These are phyloP conservation scores for Drosophila equinoxialis DNA, from an alignment of 1,140 invertebrate species.

Conservation along the genomic window DNA sequence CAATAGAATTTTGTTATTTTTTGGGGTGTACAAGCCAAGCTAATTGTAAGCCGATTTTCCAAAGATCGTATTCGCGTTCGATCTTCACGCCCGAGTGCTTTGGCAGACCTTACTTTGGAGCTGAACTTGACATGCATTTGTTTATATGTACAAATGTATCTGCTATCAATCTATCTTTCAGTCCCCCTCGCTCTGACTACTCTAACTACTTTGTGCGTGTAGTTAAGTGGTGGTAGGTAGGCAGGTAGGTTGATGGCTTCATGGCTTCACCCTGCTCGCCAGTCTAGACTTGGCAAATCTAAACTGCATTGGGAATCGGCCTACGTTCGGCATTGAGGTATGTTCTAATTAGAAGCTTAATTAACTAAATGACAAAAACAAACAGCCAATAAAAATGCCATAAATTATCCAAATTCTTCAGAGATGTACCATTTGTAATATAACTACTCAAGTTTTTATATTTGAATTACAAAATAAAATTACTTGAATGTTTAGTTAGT, in stretches of 20 bases:
- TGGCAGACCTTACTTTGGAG: conserved; percentile 58
- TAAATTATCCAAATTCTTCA: conserved; percentile 26
- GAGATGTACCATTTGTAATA: background rate
- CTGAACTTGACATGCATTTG: conserved; percentile 77
- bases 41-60: conserved; percentile 27
- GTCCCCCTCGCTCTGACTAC: background rate
- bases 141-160: background rate
- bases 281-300: conserved; percentile 52
- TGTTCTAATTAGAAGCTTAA: conserved; percentile 71
- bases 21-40: background rate
- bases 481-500: background rate
- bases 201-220: conserved; percentile 47
- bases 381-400: conserved; percentile 15
- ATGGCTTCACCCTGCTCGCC: conserved; percentile 1
- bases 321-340: conserved; percentile 67
- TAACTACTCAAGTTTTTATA: background rate
- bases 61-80: conserved; percentile 47
- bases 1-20: background rate
- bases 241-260: conserved; percentile 40
- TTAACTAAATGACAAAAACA: conserved; percentile 42
- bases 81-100: conserved; percentile 73
- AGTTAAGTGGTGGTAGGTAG: conserved; percentile 28
- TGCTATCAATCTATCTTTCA: background rate
- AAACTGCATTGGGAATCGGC: conserved; percentile 71
- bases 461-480: too few relatives aligned